These are phyloP conservation scores for Sabatieria punctata DNA, from an alignment of 2,888 invertebrate species.

Conservation along the genomic window DNA sequence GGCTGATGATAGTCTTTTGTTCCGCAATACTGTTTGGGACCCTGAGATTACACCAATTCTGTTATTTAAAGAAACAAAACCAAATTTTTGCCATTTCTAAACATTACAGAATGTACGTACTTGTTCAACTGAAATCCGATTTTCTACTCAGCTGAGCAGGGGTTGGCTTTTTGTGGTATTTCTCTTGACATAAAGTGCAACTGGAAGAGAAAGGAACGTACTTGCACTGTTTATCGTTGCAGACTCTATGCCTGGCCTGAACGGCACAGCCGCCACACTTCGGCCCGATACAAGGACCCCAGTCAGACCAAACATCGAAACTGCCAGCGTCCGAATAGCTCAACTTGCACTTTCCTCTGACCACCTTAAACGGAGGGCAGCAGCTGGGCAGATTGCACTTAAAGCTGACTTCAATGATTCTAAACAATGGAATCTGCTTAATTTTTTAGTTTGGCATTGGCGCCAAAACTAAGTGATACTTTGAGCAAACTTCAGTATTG, in stretches of 20 bases:
- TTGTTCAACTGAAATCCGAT: too few species aligned
- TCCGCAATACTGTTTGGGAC: too few species aligned
- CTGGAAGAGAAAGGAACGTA: background rate
- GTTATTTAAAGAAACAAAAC: too few species aligned
- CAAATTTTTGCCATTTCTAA: too few species aligned
- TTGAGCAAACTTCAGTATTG: background rate
- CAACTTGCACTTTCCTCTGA: background rate
- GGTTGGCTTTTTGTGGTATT: too few species aligned
- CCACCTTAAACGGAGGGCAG: background rate
- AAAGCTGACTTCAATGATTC: background rate
- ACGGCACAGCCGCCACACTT: slow-evolving; percentile 2
- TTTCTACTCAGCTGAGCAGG: too few species aligned
- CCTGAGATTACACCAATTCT: too few species aligned
- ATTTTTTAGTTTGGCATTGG: too few species aligned
- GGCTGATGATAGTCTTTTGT: too few species aligned
- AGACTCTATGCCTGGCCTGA: slow-evolving; percentile 1
- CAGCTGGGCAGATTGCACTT: background rate
- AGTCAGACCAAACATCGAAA: background rate
- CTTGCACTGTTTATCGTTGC: background rate
- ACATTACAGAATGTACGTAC: too few species aligned
- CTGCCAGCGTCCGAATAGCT: background rate
- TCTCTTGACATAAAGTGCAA: too few species aligned
- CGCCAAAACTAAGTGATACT: too few species aligned
- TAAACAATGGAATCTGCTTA: background rate
- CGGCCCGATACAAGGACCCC: slow-evolving; percentile 1